A percentile compares a stretch with the other conserved stretches of the same genome.
Evolutionary conservation across 2,113 vertebrate genomes (phyloP).

Genomic region (Scartelaos histophorus): DNA sequence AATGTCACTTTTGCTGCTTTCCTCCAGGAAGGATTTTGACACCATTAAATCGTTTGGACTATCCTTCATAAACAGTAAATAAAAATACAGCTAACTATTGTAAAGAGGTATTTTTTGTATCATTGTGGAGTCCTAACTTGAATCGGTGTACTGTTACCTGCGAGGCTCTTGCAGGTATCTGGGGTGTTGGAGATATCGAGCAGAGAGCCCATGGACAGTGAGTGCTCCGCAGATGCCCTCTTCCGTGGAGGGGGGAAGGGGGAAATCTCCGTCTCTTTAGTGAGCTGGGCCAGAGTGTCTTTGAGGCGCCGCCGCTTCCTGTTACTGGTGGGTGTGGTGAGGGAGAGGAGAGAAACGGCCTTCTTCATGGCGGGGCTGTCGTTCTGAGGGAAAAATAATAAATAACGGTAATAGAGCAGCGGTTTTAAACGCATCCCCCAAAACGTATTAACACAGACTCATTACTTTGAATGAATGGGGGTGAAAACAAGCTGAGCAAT

Average conservation of each 20-base stretch:
- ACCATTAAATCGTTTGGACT: too few relatives aligned
- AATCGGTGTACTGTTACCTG: slow-evolving; percentile 73
- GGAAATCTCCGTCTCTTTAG: slow-evolving; percentile 89
- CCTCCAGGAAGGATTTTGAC: too few relatives aligned
- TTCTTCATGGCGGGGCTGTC: slow-evolving; percentile 95
- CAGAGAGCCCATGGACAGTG: slow-evolving; percentile 89
- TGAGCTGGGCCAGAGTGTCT: slow-evolving; percentile 91
- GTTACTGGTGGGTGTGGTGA: slow-evolving; percentile 91
- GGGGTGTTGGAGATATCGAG: slow-evolving; percentile 97
- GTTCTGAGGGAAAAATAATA: slow-evolving; percentile 67
- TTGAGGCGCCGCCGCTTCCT: slow-evolving; percentile 90
- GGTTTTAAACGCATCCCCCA: too few relatives aligned
- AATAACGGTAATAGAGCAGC: neutral
- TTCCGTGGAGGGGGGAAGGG: slow-evolving; percentile 94
- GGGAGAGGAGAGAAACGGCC: slow-evolving; percentile 90
- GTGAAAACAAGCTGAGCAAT: too few relatives aligned
- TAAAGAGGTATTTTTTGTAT: neutral
- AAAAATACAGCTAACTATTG: too few relatives aligned
- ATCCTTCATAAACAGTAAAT: too few relatives aligned
- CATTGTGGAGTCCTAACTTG: neutral
- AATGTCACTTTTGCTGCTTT: too few relatives aligned
- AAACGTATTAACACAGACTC: too few relatives aligned
- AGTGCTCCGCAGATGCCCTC: slow-evolving; percentile 90
- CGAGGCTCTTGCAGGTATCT: slow-evolving; percentile 80
- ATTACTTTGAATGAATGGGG: too few relatives aligned